Percentiles rank a stretch among this genome's conserved stretches.
Conservation (phyloP, 35 echinoderm and acorn worm genomes). For the Diadema setosum region DNA sequence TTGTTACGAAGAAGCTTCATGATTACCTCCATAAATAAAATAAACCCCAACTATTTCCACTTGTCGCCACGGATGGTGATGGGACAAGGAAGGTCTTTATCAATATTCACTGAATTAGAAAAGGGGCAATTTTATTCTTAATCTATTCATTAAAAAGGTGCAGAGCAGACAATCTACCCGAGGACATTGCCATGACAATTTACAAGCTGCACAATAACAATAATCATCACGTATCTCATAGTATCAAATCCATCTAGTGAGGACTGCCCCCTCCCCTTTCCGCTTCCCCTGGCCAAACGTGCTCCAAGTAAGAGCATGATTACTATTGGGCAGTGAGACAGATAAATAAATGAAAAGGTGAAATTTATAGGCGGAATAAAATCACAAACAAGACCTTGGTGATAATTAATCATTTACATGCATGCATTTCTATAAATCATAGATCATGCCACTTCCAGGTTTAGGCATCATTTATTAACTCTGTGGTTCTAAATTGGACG, state of each 20-base stretch:
- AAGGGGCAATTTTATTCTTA: neutral
- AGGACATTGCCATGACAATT: neutral
- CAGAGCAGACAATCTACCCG: neutral
- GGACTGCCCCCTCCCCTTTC: neutral
- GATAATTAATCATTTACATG: conserved; percentile 23
- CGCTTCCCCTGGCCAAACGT: neutral
- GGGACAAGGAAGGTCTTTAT: too few relatives aligned
- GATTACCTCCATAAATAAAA: too few relatives aligned
- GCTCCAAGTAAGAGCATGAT: neutral
- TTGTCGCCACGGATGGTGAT: too few relatives aligned
- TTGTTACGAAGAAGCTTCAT: too few relatives aligned
- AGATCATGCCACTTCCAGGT: neutral
- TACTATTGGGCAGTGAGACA: neutral
- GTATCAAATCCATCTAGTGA: too few relatives aligned
- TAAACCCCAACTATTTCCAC: too few relatives aligned
- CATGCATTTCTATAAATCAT: conserved; percentile 14
- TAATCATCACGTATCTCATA: neutral
- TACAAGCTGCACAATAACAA: neutral
- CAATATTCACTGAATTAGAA: too few relatives aligned
- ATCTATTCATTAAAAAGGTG: neutral
- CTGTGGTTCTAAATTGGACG: neutral
- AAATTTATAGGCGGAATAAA: neutral
- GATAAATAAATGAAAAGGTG: neutral
- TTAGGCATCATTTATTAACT: conserved; percentile 14
- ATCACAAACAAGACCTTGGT: neutral